Percentiles rank a stretch among this genome's conserved stretches.
These are phyloP conservation scores for Macrobrachium nipponense DNA, from an alignment of 1,140 invertebrate species.

Conservation along the genomic window DNA sequence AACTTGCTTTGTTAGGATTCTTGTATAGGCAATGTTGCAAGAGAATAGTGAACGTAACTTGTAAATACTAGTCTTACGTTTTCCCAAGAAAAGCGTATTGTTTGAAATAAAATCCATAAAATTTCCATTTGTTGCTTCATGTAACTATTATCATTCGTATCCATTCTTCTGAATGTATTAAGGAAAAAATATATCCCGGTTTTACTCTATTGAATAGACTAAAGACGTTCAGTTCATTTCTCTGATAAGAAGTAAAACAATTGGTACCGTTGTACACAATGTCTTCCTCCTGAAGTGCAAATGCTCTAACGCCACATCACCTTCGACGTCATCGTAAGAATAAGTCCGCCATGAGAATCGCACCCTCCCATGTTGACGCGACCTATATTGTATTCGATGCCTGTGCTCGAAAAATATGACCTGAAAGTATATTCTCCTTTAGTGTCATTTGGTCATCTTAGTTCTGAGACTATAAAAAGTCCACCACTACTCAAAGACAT, in stretches of 20 bases:
- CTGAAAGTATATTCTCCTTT: neutral
- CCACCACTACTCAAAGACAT: neutral
- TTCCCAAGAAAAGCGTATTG: no score
- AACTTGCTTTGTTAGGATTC: no score
- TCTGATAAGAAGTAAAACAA: neutral
- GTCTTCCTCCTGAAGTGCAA: conserved; percentile 78
- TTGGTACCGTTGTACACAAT: conserved; percentile 75
- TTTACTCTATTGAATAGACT: conserved; percentile 68
- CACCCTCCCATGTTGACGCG: conserved; percentile 86
- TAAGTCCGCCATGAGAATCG: conserved; percentile 81
- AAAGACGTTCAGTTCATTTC: neutral
- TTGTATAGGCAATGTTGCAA: no score
- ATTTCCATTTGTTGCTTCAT: no score
- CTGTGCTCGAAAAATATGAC: conserved; percentile 65
- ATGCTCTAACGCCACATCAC: conserved; percentile 76
- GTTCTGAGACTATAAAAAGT: conserved; percentile 66
- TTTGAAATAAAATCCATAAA: no score
- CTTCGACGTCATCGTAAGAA: conserved; percentile 76
- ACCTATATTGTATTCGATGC: conserved; percentile 81
- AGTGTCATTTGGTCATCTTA: neutral
- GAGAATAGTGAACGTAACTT: no score
- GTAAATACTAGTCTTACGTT: no score
- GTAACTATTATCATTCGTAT: no score
- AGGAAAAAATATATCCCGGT: conserved; percentile 65
- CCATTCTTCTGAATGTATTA: neutral